Conservation (phyloP, 2,113 vertebrate species). For the Pseudorhombus dupliciocellatus region DNA sequence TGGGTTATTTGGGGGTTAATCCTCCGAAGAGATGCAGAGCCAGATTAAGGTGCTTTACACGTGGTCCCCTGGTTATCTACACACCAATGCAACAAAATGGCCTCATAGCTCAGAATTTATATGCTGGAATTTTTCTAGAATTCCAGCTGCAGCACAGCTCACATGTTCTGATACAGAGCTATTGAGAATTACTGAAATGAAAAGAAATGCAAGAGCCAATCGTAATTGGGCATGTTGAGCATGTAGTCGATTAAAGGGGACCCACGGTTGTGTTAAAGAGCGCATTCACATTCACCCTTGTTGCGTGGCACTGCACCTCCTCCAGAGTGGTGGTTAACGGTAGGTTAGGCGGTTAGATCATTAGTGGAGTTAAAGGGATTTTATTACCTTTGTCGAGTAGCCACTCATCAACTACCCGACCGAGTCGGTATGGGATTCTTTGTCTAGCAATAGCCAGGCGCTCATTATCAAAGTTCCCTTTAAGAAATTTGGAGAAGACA, state of each 20-base stretch:
- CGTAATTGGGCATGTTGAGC: background rate
- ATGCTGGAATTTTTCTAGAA: background rate
- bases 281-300: constrained; percentile 54
- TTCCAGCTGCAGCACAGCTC: constrained; percentile 27
- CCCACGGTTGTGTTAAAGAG: constrained; percentile 23
- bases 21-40: constrained; percentile 83
- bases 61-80: constrained; percentile 35
- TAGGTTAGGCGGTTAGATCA: constrained; percentile 81
- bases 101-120: background rate
- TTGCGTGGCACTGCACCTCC: constrained; percentile 84
- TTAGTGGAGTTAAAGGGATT: constrained; percentile 88
- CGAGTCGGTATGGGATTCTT: constrained; percentile 98
- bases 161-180: background rate
- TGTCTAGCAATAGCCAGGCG: constrained; percentile 99
- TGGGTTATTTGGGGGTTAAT: constrained; percentile 83
- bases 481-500: constrained; percentile 93
- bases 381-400: constrained; percentile 99
- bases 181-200: constrained; percentile 5
- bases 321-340: constrained; percentile 84
- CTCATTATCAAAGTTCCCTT: constrained; percentile 99
- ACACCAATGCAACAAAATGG: constrained; percentile 1
- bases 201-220: constrained; percentile 20
- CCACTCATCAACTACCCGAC: constrained; percentile 99
- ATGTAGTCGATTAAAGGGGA: constrained; percentile 13
- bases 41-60: constrained; percentile 64